Conservation (phyloP, 2,797 vertebrate genomes). For the Tachyglossus aculeatus region DNA sequence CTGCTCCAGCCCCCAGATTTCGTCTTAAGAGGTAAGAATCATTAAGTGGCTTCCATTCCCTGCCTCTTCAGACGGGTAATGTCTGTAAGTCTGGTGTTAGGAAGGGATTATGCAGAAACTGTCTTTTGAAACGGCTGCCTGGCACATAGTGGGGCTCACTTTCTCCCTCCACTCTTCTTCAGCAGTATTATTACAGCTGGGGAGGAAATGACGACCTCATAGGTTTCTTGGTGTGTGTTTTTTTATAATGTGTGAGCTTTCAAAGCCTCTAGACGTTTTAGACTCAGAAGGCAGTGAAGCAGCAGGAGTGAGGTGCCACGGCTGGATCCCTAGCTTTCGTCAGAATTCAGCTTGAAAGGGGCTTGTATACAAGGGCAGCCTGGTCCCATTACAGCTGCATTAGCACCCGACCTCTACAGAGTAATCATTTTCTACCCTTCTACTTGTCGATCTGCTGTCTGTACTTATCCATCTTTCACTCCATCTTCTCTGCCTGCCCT, state of each 20-base stretch:
- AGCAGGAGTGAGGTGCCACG: not conserved
- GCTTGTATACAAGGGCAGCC: not conserved
- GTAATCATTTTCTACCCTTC: no score
- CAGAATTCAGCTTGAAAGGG: not conserved
- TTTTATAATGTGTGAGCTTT: slow-evolving; percentile 8
- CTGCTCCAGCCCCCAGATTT: not conserved
- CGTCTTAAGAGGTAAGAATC: slow-evolving; percentile 24
- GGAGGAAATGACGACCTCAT: slow-evolving; percentile 19
- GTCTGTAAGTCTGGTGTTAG: not conserved
- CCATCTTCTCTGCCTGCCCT: not conserved
- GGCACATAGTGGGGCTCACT: not conserved
- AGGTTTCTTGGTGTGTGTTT: slow-evolving; percentile 4
- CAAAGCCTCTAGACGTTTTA: not conserved
- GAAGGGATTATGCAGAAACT: slow-evolving; percentile 9
- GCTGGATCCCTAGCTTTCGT: not conserved
- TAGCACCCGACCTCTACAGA: not conserved
- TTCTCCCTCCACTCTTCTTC: not conserved
- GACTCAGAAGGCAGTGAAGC: not conserved
- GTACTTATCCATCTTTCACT: not conserved
- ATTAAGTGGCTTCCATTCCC: slow-evolving; percentile 14
- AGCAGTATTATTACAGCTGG: slow-evolving; percentile 35
- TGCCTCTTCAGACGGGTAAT: not conserved
- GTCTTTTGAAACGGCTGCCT: not conserved
- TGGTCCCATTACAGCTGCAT: not conserved
- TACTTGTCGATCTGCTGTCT: no score